Base-by-base conservation (phyloP, 2,113 vertebrate species). In the Colaptes auratus region DNA sequence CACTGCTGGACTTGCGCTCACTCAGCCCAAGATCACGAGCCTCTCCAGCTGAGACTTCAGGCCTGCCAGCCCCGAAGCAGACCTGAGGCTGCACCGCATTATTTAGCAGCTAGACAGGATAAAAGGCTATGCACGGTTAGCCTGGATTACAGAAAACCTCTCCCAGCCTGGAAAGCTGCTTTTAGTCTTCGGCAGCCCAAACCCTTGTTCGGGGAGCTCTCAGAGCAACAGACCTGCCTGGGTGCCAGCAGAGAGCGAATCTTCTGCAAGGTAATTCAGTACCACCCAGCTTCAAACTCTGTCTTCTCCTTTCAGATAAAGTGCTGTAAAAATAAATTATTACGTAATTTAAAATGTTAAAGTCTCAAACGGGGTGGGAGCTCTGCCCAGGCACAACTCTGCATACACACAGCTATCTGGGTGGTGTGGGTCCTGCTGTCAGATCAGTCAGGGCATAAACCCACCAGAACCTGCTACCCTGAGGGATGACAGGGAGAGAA, bases 111-210 rank as follows among this genome's bases (percentile, higher is more conserved):
- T 52, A 87, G 86, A 52, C 66, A 89, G 59, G 87, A 92, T 85
- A 92, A 92, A 91, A 19, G 74, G 78, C 67, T 93, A 73, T 52
- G 82, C 81, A 76, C 0, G 0, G 74, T 87, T 76, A 93, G 71
- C 75, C 33, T 52, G 81, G 91, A 94, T 94, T 89, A 92, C 1
- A 58, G 60, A 88, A 95, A 96, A 87, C 66, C 72, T 87, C 78
- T 73, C 78, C 71, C 2, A 0, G 86, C 77, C 71, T 52, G 74
- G 46, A 86, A 94, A 95, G 91, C 86, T 84, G 84, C 78, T 96
- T 90, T 84, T 30, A 73, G 71, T 50, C 46, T 66, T 76, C 84
- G 84, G 50, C 83, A 94, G 80, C 58, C 86, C 83, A 87, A 92
- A 82, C 46, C n/a, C 73, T 52, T 64, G 78, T 13, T 64, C 0